A percentile compares a stretch with the other conserved stretches of the same genome.
phyloP scores from a whole-genome alignment of 92 coral and sea anemone species.

The Phymanthus crucifer region DNA sequence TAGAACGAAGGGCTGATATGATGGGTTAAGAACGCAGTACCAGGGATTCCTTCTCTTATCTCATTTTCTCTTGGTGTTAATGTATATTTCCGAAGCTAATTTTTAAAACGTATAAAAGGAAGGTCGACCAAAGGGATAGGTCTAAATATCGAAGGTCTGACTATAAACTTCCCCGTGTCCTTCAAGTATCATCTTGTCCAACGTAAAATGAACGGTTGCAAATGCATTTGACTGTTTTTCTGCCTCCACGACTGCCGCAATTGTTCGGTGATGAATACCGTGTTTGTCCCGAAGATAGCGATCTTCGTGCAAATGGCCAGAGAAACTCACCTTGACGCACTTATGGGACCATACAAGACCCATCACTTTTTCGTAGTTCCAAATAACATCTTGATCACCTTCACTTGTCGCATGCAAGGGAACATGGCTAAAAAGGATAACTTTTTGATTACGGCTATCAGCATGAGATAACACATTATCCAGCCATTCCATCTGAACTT shows the following conservation, averaged over 20 bases:
- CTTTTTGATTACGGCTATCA: slow-evolving; percentile 52
- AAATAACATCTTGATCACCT: slow-evolving; percentile 35
- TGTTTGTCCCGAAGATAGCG: slow-evolving; percentile 46
- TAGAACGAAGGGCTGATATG: too few relatives aligned
- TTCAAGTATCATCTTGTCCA: slow-evolving; percentile 54
- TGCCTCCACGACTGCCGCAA: slow-evolving; percentile 70
- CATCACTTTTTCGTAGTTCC: slow-evolving; percentile 70
- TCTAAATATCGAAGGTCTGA: slow-evolving; percentile 43
- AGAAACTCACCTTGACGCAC: slow-evolving; percentile 64
- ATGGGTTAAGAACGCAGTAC: too few relatives aligned
- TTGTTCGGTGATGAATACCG: slow-evolving; percentile 68
- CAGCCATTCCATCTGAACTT: slow-evolving; percentile 64
- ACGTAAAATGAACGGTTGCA: slow-evolving; percentile 63
- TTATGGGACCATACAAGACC: slow-evolving; percentile 50
- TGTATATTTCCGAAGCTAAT: too few relatives aligned
- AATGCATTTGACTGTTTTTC: slow-evolving; percentile 59
- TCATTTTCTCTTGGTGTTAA: too few relatives aligned
- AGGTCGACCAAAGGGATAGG: neutral
- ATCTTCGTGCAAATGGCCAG: slow-evolving; percentile 65
- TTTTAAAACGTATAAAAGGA: too few relatives aligned
- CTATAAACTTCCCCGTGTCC: slow-evolving; percentile 61
- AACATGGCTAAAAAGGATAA: slow-evolving; percentile 66
- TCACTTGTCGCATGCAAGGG: slow-evolving; percentile 49
- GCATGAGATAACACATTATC: slow-evolving; percentile 46
- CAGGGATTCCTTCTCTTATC: too few relatives aligned